Percentiles rank a stretch among this genome's conserved stretches.
Evolutionary conservation across 2,797 vertebrate species (phyloP).

Genomic region (Myotis findleyi): DNA sequence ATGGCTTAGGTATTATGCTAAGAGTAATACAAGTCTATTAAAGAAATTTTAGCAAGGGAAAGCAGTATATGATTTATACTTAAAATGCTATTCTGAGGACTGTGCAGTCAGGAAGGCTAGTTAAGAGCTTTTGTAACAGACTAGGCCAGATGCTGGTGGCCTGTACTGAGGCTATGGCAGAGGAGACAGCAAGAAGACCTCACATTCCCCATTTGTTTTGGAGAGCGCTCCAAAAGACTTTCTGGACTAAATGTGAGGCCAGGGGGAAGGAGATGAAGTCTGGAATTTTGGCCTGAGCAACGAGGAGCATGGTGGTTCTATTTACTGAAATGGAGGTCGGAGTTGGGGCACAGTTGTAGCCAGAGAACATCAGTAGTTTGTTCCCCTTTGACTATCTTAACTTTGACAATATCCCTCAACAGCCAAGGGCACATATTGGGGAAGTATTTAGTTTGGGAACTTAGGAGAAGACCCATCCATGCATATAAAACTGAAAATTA

Average conservation of each 20-base stretch:
- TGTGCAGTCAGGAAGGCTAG: background rate
- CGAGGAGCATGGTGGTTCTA: background rate
- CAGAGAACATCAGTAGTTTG: fast-evolving
- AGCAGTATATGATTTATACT: background rate
- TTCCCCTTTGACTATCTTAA: background rate
- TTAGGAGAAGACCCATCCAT: background rate
- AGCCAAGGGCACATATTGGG: background rate
- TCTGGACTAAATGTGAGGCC: background rate
- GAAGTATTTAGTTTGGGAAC: background rate
- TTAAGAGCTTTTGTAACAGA: conserved; percentile 17
- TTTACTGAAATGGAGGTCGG: background rate
- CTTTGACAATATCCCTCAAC: background rate
- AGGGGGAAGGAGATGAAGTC: background rate
- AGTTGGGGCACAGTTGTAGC: background rate
- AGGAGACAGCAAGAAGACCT: background rate
- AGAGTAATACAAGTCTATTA: background rate
- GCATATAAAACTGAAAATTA: background rate
- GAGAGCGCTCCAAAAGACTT: background rate
- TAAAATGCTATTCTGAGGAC: background rate
- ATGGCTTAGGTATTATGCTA: background rate
- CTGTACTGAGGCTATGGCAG: background rate
- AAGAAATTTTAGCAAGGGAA: background rate
- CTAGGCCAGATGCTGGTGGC: background rate
- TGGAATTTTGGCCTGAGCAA: background rate
- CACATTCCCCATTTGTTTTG: background rate